Conservation (phyloP, 2,113 vertebrate species). For the Cygnus atratus region DNA sequence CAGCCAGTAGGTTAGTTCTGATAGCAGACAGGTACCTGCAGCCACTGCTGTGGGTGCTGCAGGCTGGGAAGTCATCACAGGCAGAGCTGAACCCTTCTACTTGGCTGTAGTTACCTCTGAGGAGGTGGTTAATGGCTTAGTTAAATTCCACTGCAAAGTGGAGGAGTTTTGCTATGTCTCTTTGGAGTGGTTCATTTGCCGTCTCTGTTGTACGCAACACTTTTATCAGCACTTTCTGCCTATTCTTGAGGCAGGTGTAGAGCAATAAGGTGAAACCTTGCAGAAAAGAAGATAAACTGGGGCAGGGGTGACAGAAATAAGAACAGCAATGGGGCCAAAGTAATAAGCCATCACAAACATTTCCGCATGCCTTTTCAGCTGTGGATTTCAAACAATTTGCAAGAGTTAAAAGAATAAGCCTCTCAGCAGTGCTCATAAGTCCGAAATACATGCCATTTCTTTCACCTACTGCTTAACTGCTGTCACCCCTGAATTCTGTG, state of each 20-base stretch:
- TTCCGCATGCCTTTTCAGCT: background rate
- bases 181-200: background rate
- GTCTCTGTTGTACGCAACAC: background rate
- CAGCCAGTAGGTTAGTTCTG: background rate
- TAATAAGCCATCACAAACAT: background rate
- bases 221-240: background rate
- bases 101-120: background rate
- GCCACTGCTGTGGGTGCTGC: background rate
- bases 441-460: background rate
- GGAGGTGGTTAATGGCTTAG: background rate
- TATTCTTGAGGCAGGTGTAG: background rate
- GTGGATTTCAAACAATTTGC: background rate
- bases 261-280: background rate
- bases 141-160: background rate
- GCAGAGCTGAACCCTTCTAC: background rate
- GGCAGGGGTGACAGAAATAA: background rate
- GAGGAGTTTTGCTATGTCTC: background rate
- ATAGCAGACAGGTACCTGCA: background rate
- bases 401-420: background rate
- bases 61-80: background rate
- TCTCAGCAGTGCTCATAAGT: background rate
- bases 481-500: background rate
- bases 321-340: background rate
- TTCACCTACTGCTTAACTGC: constrained; percentile 26
- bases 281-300: background rate